Percentiles rank a stretch among this genome's conserved stretches.
Conservation (phyloP, 1,140 invertebrate species). For the Ceratina calcarata region DNA sequence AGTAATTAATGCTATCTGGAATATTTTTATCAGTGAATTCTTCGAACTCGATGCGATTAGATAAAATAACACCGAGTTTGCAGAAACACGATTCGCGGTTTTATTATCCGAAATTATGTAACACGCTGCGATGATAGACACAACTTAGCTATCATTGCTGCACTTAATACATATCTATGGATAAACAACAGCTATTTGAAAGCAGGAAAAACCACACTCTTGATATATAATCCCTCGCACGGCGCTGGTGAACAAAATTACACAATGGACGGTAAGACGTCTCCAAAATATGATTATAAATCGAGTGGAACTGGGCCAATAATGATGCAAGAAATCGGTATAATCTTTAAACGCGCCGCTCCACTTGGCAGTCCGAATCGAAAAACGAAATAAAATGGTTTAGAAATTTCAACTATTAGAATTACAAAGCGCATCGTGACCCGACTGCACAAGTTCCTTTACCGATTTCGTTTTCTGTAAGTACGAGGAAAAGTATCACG, state of each 20-base stretch:
- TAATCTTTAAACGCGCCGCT: slow-evolving; percentile 10
- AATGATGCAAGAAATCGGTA: slow-evolving; percentile 47
- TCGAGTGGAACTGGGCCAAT: slow-evolving; percentile 45
- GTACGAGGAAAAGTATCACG: slow-evolving; percentile 8
- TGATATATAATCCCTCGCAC: background rate
- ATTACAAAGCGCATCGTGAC: slow-evolving; percentile 60
- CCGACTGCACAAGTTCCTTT: slow-evolving; percentile 31
- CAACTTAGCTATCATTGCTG: background rate
- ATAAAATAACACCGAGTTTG: background rate
- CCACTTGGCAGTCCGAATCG: slow-evolving; percentile 38
- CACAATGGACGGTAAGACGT: background rate
- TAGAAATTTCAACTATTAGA: slow-evolving; percentile 63
- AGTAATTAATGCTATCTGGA: background rate
- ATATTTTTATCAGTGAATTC: slow-evolving; percentile 26
- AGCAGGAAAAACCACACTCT: background rate
- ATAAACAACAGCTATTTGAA: background rate
- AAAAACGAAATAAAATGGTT: slow-evolving; percentile 36
- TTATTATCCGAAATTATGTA: background rate
- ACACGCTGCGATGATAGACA: background rate
- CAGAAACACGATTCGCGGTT: background rate
- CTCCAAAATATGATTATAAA: slow-evolving; percentile 47
- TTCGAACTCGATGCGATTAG: slow-evolving; percentile 9
- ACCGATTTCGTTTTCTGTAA: slow-evolving; percentile 50
- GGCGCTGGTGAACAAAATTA: background rate
- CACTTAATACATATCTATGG: background rate